Evolutionary conservation across 2,888 invertebrate genomes (phyloP), one percentile per base, ranked within the genome.

Genomic region (Sarcophaga subvicina): DNA sequence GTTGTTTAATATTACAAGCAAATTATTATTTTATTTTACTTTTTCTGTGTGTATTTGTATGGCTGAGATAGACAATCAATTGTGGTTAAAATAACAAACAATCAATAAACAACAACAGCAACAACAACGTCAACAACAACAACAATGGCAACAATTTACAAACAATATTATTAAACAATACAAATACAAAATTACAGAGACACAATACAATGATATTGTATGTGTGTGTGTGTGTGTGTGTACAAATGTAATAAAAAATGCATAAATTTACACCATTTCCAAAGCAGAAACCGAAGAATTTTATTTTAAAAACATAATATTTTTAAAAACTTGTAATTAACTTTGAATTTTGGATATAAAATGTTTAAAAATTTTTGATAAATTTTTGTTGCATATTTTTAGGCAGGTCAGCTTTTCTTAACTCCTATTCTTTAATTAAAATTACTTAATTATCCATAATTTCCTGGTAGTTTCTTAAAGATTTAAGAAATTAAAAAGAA

Each of bases 21-120:
- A 37, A 37, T 37, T 37, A 37, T 37, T 37, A 37, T 37, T 37
- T 37, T 37, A 0, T 37, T 37, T 10, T 37, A 20, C 1, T 8
- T 37, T 10, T 10, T 37, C 37, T 37, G 8, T 37, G 8, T 2
- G 8, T 37, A 8, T 10, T 37, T 37, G 22, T 22, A 37, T 37
- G 37, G 37, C 37, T 37, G 37, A 37, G 37, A 37, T 37, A 37
- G 37, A 37, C 88, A 88, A 90, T 88, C 89, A 90, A 90, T 91
- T 90, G 90, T 88, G 88, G 76, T 81, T 80, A 88, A 83, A 88
- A 90, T 37, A 89, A 90, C 89, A 90, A 90, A 90, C 90, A 90
- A 90, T 89, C 81, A 88, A 88, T 90, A 90, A 64, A 37, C 67
- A 63, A 37, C 37, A 45, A 27, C 11, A 66, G 4, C 22, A 70